A percentile compares a stretch with the other conserved stretches of the same genome.
These are phyloP conservation scores for Felis chaus DNA, from an alignment of 2,113 vertebrate species.

Conservation along the genomic window DNA sequence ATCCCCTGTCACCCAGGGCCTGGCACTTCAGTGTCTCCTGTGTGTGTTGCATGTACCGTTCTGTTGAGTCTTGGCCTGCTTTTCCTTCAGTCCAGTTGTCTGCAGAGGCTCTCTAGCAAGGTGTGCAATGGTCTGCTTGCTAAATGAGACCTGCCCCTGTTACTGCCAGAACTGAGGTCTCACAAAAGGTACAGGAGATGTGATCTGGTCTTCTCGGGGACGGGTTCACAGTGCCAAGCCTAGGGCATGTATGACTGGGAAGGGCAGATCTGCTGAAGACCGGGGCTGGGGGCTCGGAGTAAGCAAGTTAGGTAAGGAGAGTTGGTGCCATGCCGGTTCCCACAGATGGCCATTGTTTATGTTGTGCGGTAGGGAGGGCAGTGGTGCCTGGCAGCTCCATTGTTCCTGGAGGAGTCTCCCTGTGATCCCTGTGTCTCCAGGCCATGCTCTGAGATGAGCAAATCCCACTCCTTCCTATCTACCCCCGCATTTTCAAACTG, in stretches of 20 bases:
- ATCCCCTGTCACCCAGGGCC: neutral
- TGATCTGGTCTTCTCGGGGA: neutral
- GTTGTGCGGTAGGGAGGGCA: neutral
- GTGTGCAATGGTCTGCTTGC: neutral
- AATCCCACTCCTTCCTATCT: neutral
- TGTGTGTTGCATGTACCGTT: neutral
- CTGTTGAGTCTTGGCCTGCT: neutral
- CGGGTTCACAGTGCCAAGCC: neutral
- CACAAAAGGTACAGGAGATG: neutral
- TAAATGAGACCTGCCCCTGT: neutral
- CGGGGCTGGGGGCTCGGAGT: neutral
- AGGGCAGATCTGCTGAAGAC: neutral
- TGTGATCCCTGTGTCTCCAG: neutral
- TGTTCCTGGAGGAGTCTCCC: neutral
- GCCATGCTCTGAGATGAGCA: neutral
- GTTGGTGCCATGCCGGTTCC: neutral
- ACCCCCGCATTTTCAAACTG: neutral
- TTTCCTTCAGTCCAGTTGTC: neutral
- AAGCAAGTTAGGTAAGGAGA: neutral
- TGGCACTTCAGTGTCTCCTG: neutral
- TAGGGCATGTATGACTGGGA: neutral
- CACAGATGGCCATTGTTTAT: neutral
- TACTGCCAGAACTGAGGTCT: neutral
- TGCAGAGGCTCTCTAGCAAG: neutral
- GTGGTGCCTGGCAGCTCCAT: neutral